phyloP scores from a whole-genome alignment of 2,797 vertebrate species.

The Gallirallus australis region DNA sequence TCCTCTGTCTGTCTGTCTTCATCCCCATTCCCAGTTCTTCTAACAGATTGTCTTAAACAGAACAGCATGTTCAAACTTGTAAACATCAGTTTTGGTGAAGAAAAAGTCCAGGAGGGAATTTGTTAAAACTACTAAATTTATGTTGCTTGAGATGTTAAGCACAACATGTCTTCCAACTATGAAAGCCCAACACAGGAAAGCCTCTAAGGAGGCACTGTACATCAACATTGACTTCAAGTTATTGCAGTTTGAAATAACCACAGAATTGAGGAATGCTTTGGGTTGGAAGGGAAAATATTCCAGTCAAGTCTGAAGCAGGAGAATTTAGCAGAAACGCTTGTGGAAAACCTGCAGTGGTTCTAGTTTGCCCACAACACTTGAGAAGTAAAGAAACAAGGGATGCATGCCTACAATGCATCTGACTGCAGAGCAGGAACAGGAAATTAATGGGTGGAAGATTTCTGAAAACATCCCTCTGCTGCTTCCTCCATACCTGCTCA shows the following conservation, averaged over 20 bases:
- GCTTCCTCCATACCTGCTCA: background rate
- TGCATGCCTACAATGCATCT: background rate
- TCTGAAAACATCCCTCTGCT: background rate
- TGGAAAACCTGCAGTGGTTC: background rate
- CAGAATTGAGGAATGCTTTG: too few relatives aligned
- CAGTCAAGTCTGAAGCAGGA: background rate
- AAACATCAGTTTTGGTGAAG: constrained; percentile 36
- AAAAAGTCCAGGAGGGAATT: constrained; percentile 45
- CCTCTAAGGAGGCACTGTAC: background rate
- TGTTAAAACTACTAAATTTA: constrained; percentile 30
- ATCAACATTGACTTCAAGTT: background rate
- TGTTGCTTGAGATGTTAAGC: background rate
- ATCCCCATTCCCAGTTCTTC: background rate
- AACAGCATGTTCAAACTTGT: constrained; percentile 9
- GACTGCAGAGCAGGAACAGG: background rate
- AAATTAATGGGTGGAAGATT: background rate
- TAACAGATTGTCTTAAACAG: background rate
- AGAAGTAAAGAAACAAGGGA: background rate
- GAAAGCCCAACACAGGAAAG: background rate
- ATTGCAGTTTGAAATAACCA: background rate
- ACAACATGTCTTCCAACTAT: background rate
- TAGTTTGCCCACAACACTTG: background rate
- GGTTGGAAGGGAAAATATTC: background rate
- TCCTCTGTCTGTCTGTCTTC: constrained; percentile 5
- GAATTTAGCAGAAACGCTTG: background rate